Evolutionary conservation across 2,797 vertebrate species (phyloP), one percentile per base, ranked within the genome.

Genomic region (Syngnathus rostellatus): DNA sequence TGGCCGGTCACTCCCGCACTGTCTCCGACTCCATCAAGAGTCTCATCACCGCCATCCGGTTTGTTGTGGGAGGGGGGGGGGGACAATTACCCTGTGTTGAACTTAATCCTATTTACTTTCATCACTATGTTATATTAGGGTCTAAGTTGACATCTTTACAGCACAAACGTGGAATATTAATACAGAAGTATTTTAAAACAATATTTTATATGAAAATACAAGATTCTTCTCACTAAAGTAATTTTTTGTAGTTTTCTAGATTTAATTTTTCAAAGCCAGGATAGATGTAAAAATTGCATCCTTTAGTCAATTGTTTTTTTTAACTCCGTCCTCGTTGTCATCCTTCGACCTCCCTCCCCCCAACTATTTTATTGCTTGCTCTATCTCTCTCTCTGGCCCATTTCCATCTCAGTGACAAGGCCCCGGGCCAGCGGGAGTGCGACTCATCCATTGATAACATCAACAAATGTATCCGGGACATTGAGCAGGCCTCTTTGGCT

Each of bases 1-100:
- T 99, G 54, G 97, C 97, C 0, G 94, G 94, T 12, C 97, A 99
- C 76, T 99, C 97, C 1, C 95, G 97, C 50, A 97, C 94, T 0
- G 97, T 99, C 66, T 99, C 97, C 0, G 97, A 99, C 86, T 98
- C 97, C 67, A 99, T 99, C 82, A 99, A 99, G 89, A 92, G 94
- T 76, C 95, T 99, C 75, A 99, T 99, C 83, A 99, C 96, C 0
- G 94, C 97, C 45, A 99, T 99, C 87, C 92, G 97, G 97, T 99
- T 53, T 70, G 62, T 81, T 48, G 45, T 48, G 46, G 46, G 16
- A 17, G 8, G 16, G 2, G 8, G 48, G 1, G 10, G 14, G 54
- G 51, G 8, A 4, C 53, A 4, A 31, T 54, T 54, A 25, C 2
- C 31, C 31, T 55, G 6, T 17, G 54, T 25, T 55, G 14, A 17